Evolutionary conservation across 2,888 invertebrate genomes (phyloP), one percentile per base, ranked within the genome.

Genomic region (Dynastes grantii): DNA sequence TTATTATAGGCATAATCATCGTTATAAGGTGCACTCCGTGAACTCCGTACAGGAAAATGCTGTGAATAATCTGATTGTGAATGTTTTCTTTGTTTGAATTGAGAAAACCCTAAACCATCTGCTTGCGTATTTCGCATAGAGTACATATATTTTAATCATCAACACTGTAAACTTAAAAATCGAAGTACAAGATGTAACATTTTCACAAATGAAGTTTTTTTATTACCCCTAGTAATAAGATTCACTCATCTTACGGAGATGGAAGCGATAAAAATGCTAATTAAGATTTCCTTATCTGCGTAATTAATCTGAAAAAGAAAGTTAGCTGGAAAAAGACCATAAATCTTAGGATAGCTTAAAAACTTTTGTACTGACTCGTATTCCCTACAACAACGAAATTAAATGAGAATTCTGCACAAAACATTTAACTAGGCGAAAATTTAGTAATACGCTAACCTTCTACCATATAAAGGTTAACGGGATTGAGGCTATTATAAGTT

Each of bases 251-350:
- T 13, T 29, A 5, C 40, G 51, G 22, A 68, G 68, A 68, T 68
- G 49, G 51, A 61, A 32, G 16, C 61, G 61, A 45, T 75, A 75
- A 75, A 75, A 73, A 75, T 61, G 40, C 61, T 75, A 75, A 75
- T 75, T 75, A 75, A 75, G 55, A 75, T 75, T 61, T 75, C 22
- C 73, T 75, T 75, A 75, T 75, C 73, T 8, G 5, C 13, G 45
- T 75, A 61, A 75, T 75, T 75, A 75, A 75, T 75, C 73, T 61
- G 73, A 27, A 61, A 75, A 58, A 73, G 73, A 73, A 58, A 75
- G 61, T 45, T 22, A n/a, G 61, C 73, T 73, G 70, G 76, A 78
- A 76, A 76, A 80, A 80, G 79, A 76, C 67, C 75, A 81, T 81
- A 79, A 81, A 68, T 68, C 51, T 51, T 29, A 27, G 13, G 13